phyloP scores from a whole-genome alignment of 2,797 vertebrate genomes.

The Melopsittacus undulatus region DNA sequence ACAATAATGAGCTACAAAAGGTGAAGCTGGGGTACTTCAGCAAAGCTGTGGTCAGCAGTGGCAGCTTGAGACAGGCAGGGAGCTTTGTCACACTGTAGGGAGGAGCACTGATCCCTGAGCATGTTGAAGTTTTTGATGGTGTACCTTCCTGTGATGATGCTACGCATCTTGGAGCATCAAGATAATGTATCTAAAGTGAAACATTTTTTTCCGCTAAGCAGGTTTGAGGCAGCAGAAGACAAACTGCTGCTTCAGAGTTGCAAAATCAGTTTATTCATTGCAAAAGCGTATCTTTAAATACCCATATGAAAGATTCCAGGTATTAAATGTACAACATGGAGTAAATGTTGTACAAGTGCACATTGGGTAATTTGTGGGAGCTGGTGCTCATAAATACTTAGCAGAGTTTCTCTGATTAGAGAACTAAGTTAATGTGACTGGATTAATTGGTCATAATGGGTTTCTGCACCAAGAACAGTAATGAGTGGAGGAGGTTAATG shows the following conservation, averaged over 20 bases:
- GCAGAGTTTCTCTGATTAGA: background rate
- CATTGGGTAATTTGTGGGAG: background rate
- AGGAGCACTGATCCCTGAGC: rapidly evolving
- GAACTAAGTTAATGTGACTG: background rate
- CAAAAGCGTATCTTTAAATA: rapidly evolving
- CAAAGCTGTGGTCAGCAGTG: background rate
- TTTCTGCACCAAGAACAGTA: background rate
- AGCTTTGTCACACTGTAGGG: background rate
- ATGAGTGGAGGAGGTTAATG: rapidly evolving
- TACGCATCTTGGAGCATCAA: background rate
- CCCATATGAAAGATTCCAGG: background rate
- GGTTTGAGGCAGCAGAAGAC: background rate
- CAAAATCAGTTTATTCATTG: background rate
- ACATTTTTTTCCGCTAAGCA: background rate
- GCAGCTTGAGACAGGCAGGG: background rate
- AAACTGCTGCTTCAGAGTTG: background rate
- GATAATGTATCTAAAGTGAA: background rate
- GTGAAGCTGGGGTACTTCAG: conserved; percentile 64
- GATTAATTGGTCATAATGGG: rapidly evolving
- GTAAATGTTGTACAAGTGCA: background rate
- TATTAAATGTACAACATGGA: background rate
- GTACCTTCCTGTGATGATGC: background rate
- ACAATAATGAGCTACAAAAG: conserved; percentile 80
- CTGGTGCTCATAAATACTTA: background rate
- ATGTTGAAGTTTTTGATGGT: background rate